Conservation (phyloP, 2,113 vertebrate genomes). For the Parus major region DNA sequence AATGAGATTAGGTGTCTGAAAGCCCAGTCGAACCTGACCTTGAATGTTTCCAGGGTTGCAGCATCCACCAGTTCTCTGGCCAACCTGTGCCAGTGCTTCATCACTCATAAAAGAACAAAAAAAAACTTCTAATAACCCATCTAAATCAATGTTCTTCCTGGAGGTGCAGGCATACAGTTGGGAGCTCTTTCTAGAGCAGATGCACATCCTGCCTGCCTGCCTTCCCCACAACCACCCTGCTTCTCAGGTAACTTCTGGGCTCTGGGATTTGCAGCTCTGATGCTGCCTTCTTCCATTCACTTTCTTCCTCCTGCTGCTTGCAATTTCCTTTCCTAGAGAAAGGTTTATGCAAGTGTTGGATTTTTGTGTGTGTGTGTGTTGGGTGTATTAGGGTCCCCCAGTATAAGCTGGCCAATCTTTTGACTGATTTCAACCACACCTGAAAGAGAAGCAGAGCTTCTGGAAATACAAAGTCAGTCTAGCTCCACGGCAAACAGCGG, state of each 20-base stretch:
- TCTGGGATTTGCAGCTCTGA: not conserved
- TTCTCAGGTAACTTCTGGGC: not conserved
- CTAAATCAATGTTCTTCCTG: not conserved
- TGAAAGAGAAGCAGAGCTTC: not conserved
- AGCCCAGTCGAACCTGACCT: not conserved
- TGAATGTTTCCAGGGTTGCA: not conserved
- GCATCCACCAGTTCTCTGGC: not conserved
- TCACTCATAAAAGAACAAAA: not conserved
- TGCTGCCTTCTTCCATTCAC: not conserved
- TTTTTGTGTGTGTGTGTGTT: too few species aligned
- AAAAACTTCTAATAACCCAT: not conserved
- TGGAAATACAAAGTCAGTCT: not conserved
- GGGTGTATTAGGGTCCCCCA: too few species aligned
- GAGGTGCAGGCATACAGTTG: not conserved
- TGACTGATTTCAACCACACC: not conserved
- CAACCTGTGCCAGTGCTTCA: not conserved
- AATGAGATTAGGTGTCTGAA: not conserved
- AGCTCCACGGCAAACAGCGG: rapidly evolving
- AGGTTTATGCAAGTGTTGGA: not conserved
- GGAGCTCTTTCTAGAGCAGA: not conserved
- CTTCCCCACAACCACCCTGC: not conserved
- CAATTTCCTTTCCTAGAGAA: not conserved
- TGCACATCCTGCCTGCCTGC: not conserved
- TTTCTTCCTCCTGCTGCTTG: not conserved
- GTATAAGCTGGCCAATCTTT: not conserved